A percentile compares a stretch with the other conserved stretches of the same genome.
phyloP scores from a whole-genome alignment of 2,113 vertebrate species.

The Vimba vimba region DNA sequence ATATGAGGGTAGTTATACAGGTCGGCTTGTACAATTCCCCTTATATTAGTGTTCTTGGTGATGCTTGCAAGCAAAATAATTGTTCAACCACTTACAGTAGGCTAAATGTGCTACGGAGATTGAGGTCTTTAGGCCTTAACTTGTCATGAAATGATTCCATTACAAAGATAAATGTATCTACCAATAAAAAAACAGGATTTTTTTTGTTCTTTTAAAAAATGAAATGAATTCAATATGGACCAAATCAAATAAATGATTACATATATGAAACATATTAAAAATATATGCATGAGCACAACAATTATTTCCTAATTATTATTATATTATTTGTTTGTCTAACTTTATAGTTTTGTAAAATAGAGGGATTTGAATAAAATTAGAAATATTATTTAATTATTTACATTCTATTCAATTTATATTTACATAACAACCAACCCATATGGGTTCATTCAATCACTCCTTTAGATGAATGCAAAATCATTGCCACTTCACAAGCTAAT shows the following conservation, averaged over 20 bases:
- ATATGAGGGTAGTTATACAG: not conserved
- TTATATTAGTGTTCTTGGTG: not conserved
- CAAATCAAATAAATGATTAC: too few relatives aligned
- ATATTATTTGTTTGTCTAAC: not conserved
- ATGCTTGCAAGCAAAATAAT: not conserved
- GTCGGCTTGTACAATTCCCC: not conserved
- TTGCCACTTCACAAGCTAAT: not conserved
- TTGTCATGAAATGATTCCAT: not conserved
- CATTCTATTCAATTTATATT: too few relatives aligned
- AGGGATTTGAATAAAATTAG: too few relatives aligned
- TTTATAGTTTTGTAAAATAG: too few relatives aligned
- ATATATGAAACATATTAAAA: too few relatives aligned
- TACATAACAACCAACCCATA: not conserved
- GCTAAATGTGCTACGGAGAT: not conserved
- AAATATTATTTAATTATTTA: too few relatives aligned
- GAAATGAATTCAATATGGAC: not conserved
- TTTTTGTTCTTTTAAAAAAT: not conserved
- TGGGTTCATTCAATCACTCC: not conserved
- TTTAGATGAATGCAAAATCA: not conserved
- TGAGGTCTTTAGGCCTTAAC: not conserved
- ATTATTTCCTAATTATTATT: not conserved
- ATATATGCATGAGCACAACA: not conserved
- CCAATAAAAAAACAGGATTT: not conserved
- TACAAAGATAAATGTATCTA: not conserved
- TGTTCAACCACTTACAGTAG: not conserved